Evolutionary conservation across 2,797 vertebrate genomes (phyloP).

Genomic region (Novumbra hubbsi): DNA sequence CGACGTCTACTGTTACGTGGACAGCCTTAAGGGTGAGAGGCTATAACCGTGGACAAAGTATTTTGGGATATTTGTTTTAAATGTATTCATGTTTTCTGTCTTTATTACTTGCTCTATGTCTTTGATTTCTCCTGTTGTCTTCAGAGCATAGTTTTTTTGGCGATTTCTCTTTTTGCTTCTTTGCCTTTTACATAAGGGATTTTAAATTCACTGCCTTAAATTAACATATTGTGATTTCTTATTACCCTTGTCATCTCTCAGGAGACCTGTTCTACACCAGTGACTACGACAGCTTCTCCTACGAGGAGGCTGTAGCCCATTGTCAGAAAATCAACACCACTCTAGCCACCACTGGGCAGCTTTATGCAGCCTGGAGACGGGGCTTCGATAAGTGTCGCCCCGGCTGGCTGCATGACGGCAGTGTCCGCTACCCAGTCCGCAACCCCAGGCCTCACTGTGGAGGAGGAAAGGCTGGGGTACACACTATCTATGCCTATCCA

Average conservation of each 20-base stretch:
- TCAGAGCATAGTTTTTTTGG: not conserved
- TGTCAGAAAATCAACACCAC: constrained; percentile 84
- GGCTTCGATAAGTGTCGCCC: constrained; percentile 90
- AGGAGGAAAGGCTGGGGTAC: constrained; percentile 81
- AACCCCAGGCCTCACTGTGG: constrained; percentile 82
- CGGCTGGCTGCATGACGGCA: constrained; percentile 90
- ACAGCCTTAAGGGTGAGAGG: constrained; percentile 76
- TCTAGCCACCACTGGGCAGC: constrained; percentile 84
- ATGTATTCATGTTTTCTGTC: not conserved
- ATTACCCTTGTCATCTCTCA: constrained; percentile 42
- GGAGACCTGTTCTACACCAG: constrained; percentile 90
- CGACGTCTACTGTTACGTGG: constrained; percentile 92
- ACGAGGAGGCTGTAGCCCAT: constrained; percentile 80
- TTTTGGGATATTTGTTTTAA: not conserved
- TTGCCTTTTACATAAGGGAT: too few relatives aligned
- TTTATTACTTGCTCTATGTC: not conserved
- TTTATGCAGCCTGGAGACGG: constrained; percentile 87
- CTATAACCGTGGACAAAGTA: not conserved
- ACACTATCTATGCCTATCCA: constrained; percentile 82
- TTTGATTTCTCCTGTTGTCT: not conserved
- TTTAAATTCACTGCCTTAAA: not conserved
- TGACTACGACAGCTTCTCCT: constrained; percentile 83
- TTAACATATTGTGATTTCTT: not conserved
- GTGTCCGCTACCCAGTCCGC: constrained; percentile 88
- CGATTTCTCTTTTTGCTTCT: not conserved